phyloP scores from a whole-genome alignment of 2,888 invertebrate species.

The Eumerus sabulonum region DNA sequence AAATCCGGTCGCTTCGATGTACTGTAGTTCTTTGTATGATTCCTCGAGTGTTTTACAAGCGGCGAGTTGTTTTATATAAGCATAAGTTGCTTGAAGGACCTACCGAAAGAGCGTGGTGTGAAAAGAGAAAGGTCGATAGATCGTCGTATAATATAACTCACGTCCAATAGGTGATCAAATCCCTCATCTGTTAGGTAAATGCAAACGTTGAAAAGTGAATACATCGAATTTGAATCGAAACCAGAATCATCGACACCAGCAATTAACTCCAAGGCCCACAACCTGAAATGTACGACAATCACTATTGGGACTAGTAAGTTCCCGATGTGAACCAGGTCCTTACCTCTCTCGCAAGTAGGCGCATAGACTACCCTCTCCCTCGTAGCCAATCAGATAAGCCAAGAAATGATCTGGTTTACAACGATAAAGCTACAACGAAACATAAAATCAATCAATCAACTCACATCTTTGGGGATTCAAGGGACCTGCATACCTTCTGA shows the following conservation, averaged over 20 bases:
- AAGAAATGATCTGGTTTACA: slow-evolving; percentile 83
- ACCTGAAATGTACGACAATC: slow-evolving; percentile 78
- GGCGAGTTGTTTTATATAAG: slow-evolving; percentile 87
- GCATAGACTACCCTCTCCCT: slow-evolving; percentile 91
- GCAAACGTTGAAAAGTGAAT: slow-evolving; percentile 86
- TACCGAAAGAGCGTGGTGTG: slow-evolving; percentile 76
- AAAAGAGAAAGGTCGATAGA: too few species aligned
- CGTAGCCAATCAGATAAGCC: slow-evolving; percentile 89
- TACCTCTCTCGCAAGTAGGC: slow-evolving; percentile 87
- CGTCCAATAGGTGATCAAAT: slow-evolving; percentile 84
- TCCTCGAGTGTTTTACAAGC: slow-evolving; percentile 69
- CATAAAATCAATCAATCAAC: neutral
- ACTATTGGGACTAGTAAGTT: neutral
- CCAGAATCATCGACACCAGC: slow-evolving; percentile 87
- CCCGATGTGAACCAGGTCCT: slow-evolving; percentile 39
- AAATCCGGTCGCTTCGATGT: slow-evolving; percentile 87
- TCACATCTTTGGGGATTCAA: neutral
- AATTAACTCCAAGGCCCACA: slow-evolving; percentile 87
- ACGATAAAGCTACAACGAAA: slow-evolving; percentile 72
- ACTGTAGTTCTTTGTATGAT: slow-evolving; percentile 82
- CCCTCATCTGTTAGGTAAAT: slow-evolving; percentile 90
- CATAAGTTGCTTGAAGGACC: slow-evolving; percentile 88
- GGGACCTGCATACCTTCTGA: slow-evolving; percentile 69
- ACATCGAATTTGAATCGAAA: slow-evolving; percentile 89
- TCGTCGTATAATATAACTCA: too few species aligned